These are phyloP conservation scores for Thalassaphorura encarpata DNA, from an alignment of 1,140 invertebrate genomes.

Conservation along the genomic window DNA sequence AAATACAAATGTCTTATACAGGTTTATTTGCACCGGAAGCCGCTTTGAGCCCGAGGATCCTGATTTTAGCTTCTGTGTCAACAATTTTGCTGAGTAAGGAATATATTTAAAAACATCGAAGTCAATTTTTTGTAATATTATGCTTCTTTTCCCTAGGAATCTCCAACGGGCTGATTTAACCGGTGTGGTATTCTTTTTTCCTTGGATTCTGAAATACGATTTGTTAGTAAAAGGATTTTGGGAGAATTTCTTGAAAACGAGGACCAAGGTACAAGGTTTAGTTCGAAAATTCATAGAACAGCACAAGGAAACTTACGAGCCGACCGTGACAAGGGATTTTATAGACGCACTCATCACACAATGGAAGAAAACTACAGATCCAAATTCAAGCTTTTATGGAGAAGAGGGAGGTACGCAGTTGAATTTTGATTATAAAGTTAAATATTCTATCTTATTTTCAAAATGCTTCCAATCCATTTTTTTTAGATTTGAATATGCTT, in stretches of 20 bases:
- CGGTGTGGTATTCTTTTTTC: conserved; percentile 27
- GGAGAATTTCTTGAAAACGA: conserved; percentile 20
- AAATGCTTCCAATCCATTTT: no score
- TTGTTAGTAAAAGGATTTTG: conserved; percentile 32
- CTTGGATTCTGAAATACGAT: conserved; percentile 27
- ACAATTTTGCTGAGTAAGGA: conserved; percentile 27
- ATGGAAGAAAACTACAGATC: conserved; percentile 42
- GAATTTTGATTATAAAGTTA: background rate
- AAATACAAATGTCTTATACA: no score
- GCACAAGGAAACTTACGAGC: conserved; percentile 45
- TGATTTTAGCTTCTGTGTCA: conserved; percentile 24
- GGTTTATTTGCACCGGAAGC: conserved; percentile 22
- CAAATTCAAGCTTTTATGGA: conserved; percentile 27
- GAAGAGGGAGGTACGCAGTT: conserved; percentile 28
- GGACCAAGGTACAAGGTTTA: conserved; percentile 25
- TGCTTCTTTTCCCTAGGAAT: conserved; percentile 15
- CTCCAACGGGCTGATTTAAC: conserved; percentile 22
- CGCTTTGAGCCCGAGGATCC: conserved; percentile 29
- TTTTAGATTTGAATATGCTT: conserved; percentile 29
- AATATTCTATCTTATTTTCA: no score
- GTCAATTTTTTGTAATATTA: background rate
- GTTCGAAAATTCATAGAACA: conserved; percentile 48
- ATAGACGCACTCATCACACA: conserved; percentile 66
- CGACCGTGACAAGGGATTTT: conserved; percentile 50
- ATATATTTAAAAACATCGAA: background rate